phyloP scores from a whole-genome alignment of 2,113 vertebrate genomes.

The Monopterus albus region DNA sequence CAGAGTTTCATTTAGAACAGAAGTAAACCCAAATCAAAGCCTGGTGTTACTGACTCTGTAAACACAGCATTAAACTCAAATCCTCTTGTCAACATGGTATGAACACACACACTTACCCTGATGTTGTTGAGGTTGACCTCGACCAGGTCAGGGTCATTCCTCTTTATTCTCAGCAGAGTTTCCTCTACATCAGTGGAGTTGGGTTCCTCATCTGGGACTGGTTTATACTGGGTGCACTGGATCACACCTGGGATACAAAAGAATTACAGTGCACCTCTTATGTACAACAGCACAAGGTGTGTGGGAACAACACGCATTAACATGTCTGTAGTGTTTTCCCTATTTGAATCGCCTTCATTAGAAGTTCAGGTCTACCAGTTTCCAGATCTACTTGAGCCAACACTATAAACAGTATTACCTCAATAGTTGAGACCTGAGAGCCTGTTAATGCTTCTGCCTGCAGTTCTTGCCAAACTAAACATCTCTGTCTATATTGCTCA shows the following conservation, averaged over 20 bases:
- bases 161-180: constrained; percentile 89
- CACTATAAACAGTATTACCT: constrained; percentile 13
- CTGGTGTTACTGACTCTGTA: too few species aligned
- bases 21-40: neutral
- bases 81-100: too few species aligned
- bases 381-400: neutral
- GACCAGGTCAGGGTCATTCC: constrained; percentile 90
- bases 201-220: constrained; percentile 94
- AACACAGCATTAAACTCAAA: too few species aligned
- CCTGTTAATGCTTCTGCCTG: neutral
- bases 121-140: constrained; percentile 99
- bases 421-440: neutral
- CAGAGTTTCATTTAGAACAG: neutral
- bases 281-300: neutral
- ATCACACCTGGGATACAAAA: constrained; percentile 88
- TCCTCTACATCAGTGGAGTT: constrained; percentile 95
- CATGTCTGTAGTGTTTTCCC: neutral
- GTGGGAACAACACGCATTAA: neutral
- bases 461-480: constrained; percentile 21
- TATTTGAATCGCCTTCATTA: neutral
- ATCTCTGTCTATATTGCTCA: constrained; percentile 7
- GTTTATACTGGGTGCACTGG: constrained; percentile 95
- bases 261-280: neutral
- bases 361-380: neutral
- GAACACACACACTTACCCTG: constrained; percentile 78